A percentile compares a stretch with the other conserved stretches of the same genome.
Evolutionary conservation across 2,797 vertebrate species (phyloP).

Genomic region (Momotus momota): DNA sequence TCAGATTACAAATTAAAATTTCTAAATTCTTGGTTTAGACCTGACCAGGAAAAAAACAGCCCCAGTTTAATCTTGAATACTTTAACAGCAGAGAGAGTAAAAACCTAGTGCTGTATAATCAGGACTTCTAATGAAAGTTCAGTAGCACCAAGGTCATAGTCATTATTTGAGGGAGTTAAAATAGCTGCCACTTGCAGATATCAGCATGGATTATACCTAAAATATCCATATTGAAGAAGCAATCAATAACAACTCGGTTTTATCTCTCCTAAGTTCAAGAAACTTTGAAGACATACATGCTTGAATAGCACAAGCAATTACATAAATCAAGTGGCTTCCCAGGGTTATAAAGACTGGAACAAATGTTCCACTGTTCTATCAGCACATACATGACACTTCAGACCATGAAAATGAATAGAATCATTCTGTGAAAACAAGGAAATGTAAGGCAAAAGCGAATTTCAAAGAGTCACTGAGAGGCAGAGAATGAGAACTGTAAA

Average conservation of each 20-base stretch:
- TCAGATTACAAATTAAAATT: neutral
- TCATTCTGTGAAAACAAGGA: conserved; percentile 60
- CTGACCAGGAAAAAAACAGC: neutral
- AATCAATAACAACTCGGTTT: conserved; percentile 71
- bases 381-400: conserved; percentile 50
- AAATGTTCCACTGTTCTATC: conserved; percentile 40
- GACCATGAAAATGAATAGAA: conserved; percentile 40
- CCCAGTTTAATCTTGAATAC: neutral
- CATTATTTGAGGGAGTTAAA: conserved; percentile 20
- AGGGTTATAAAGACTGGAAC: conserved; percentile 45
- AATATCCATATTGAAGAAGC: conserved; percentile 41
- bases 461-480: neutral
- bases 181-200: conserved; percentile 40
- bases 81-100: neutral
- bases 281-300: conserved; percentile 68
- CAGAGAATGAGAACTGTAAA: neutral
- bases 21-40: neutral
- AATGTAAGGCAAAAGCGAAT: conserved; percentile 63
- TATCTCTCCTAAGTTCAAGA: conserved; percentile 62
- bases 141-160: conserved; percentile 38
- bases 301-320: conserved; percentile 74
- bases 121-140: neutral
- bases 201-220: conserved; percentile 31
- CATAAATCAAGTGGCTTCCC: conserved; percentile 64
- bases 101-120: neutral